Evolutionary conservation across 2,888 invertebrate genomes (phyloP).

Genomic region (Hirtodrosophila trivittata): DNA sequence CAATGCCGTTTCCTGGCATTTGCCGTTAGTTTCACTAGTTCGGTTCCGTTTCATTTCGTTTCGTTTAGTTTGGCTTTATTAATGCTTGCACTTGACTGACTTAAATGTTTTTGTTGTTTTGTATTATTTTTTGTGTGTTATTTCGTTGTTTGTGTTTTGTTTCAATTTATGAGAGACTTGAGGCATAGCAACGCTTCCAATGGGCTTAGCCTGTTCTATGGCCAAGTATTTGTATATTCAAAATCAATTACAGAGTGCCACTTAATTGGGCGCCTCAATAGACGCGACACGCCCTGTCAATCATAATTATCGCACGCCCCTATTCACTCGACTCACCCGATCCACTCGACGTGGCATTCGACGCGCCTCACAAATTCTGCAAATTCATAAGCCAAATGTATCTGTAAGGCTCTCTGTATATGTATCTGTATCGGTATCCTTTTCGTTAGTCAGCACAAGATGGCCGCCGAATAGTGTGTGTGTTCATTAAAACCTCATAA

Average conservation of each 20-base stretch:
- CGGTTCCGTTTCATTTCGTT: neutral
- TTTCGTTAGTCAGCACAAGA: constrained; percentile 70
- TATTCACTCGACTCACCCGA: constrained; percentile 35
- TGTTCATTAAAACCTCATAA: constrained; percentile 80
- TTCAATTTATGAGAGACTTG: constrained; percentile 13
- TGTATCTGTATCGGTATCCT: constrained; percentile 54
- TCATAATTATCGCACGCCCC: constrained; percentile 81
- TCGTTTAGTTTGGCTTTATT: constrained; percentile 54
- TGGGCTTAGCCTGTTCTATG: constrained; percentile 18
- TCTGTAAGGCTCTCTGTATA: constrained; percentile 11
- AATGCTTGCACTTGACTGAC: constrained; percentile 73
- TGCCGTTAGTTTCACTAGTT: constrained; percentile 35
- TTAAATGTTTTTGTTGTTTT: constrained; percentile 32
- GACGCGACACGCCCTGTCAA: constrained; percentile 81
- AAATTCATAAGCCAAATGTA: constrained; percentile 75
- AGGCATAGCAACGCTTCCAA: constrained; percentile 51
- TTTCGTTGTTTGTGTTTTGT: constrained; percentile 4
- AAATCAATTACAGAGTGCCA: constrained; percentile 73
- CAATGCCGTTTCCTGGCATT: constrained; percentile 55
- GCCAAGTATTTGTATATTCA: constrained; percentile 42
- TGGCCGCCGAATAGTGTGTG: constrained; percentile 42
- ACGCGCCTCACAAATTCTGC: constrained; percentile 71
- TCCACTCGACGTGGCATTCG: constrained; percentile 49
- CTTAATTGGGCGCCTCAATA: constrained; percentile 76
- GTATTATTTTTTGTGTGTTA: constrained; percentile 23